These are phyloP conservation scores for Anas platyrhynchos DNA, from an alignment of 2,113 vertebrate species.

Conservation along the genomic window DNA sequence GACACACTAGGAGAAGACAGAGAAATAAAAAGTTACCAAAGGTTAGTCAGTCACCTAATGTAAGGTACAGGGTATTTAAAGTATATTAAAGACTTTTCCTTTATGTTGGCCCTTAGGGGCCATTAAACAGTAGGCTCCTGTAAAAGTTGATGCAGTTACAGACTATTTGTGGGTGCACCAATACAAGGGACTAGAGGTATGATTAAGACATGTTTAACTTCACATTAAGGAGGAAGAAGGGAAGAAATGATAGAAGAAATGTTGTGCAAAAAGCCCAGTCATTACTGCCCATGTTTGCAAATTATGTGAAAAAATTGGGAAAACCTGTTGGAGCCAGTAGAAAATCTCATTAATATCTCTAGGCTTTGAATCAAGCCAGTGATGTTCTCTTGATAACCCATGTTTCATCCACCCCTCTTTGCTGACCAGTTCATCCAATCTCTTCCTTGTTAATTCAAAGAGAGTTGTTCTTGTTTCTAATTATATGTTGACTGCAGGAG, in stretches of 20 bases:
- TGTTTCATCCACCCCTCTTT: neutral
- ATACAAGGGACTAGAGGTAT: neutral
- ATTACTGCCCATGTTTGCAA: neutral
- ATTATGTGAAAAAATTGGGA: neutral
- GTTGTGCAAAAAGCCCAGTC: neutral
- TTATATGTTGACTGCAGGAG: neutral
- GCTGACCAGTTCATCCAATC: neutral
- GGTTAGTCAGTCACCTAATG: neutral
- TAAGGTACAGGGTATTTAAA: neutral
- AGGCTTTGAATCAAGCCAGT: neutral
- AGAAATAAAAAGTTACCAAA: neutral
- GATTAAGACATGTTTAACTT: neutral
- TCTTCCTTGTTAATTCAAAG: neutral
- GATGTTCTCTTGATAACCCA: neutral
- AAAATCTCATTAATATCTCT: neutral
- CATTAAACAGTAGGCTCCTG: neutral
- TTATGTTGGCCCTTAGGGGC: neutral
- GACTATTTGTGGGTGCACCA: neutral
- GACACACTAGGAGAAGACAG: neutral
- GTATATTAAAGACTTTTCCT: neutral
- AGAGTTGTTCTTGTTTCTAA: slow-evolving; percentile 18
- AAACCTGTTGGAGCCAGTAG: neutral
- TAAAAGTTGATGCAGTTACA: neutral
- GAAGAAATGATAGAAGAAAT: neutral
- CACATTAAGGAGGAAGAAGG: neutral